Conservation (phyloP, 1,140 invertebrate species). For the Cylas formicarius region DNA sequence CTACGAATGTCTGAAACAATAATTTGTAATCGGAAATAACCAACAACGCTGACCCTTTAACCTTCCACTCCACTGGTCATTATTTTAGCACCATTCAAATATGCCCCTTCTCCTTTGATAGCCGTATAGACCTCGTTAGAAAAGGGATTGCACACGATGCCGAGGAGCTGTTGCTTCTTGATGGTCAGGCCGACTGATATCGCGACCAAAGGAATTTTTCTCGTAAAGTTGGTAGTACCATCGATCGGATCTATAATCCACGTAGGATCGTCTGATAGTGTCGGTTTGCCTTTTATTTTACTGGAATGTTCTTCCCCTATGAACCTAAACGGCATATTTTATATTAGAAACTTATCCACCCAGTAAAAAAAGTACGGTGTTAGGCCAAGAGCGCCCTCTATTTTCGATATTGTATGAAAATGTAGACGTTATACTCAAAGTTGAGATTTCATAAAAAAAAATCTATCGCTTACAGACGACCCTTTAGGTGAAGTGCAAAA, state of each 20-base stretch:
- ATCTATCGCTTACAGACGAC: too few species aligned
- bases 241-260: constrained; percentile 84
- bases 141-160: constrained; percentile 72
- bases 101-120: constrained; percentile 63
- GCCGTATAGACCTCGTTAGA: constrained; percentile 67
- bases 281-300: constrained; percentile 45
- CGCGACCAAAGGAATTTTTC: constrained; percentile 55
- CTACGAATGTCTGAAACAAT: constrained; percentile 28
- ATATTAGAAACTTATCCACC: too few species aligned
- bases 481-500: too few species aligned
- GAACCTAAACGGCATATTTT: too few species aligned
- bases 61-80: constrained; percentile 33
- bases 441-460: too few species aligned
- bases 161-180: constrained; percentile 56
- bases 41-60: too few species aligned
- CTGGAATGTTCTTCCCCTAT: constrained; percentile 75
- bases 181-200: constrained; percentile 59
- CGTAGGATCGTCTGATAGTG: constrained; percentile 72
- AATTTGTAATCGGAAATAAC: too few species aligned
- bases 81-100: constrained; percentile 61
- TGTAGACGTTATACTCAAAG: too few species aligned
- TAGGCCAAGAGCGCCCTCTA: too few species aligned
- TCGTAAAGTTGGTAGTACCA: constrained; percentile 68
- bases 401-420: too few species aligned
- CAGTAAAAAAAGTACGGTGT: too few species aligned